These are phyloP conservation scores for Grapholita molesta DNA, from an alignment of 1,140 invertebrate species.

Conservation along the genomic window DNA sequence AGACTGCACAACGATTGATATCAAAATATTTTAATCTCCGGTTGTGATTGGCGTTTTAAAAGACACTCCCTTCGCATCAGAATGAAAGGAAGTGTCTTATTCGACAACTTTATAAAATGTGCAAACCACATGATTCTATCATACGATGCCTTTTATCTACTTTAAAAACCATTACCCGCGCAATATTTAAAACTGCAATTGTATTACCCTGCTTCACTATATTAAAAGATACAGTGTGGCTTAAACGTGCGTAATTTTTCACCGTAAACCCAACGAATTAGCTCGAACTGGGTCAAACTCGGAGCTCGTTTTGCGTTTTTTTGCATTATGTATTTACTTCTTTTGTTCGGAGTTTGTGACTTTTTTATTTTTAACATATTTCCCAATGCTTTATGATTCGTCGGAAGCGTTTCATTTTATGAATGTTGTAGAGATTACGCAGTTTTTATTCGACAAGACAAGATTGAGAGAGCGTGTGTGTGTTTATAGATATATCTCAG, in stretches of 20 bases:
- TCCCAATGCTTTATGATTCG: neutral
- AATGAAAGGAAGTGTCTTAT: too few species aligned
- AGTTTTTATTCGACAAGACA: neutral
- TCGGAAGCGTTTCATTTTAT: neutral
- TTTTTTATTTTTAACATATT: conserved; percentile 1
- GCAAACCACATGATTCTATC: neutral
- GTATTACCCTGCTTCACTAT: neutral
- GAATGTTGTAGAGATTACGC: neutral
- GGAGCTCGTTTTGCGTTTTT: neutral
- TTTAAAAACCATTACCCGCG: neutral
- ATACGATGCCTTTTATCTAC: neutral
- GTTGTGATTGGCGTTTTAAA: too few species aligned
- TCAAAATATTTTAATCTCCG: too few species aligned
- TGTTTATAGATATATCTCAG: too few species aligned
- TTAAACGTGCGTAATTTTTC: conserved; percentile 1
- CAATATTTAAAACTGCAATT: neutral
- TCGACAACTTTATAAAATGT: neutral
- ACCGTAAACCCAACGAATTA: neutral
- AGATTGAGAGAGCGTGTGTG: too few species aligned
- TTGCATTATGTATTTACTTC: neutral
- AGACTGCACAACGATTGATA: too few species aligned
- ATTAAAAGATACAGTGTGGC: neutral
- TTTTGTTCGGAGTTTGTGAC: conserved; percentile 1
- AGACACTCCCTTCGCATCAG: too few species aligned
- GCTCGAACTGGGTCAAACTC: neutral